Conservation (phyloP, 2,797 vertebrate species). For the Champsocephalus gunnari region DNA sequence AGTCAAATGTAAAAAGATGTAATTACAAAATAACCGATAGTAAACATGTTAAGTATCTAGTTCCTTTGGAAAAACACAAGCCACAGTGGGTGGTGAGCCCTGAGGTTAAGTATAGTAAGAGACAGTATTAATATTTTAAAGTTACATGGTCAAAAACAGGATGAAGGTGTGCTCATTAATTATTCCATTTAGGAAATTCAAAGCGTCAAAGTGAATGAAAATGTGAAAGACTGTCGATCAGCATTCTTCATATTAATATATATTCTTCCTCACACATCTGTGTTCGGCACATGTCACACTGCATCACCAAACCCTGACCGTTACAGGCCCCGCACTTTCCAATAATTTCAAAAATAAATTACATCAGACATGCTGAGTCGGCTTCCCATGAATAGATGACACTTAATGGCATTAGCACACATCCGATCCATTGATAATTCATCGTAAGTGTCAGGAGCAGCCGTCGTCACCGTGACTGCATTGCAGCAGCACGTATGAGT, state of each 20-base stretch:
- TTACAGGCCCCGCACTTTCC: neutral
- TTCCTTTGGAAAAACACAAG: too few species aligned
- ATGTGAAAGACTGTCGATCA: too few species aligned
- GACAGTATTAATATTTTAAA: neutral
- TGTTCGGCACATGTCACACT: neutral
- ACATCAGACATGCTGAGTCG: conserved; percentile 7
- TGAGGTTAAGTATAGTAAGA: neutral
- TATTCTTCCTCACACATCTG: conserved; percentile 7
- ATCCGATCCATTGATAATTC: conserved; percentile 47
- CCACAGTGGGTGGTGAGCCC: too few species aligned
- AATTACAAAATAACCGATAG: too few species aligned
- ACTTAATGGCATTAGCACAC: conserved; percentile 30
- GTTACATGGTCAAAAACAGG: neutral
- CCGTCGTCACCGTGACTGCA: conserved; percentile 12
- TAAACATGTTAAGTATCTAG: too few species aligned
- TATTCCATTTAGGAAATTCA: neutral
- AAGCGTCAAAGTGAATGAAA: neutral
- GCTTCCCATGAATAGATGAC: conserved; percentile 2
- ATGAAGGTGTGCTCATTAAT: neutral
- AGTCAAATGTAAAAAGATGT: too few species aligned
- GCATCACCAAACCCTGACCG: conserved; percentile 7
- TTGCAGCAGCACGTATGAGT: conserved; percentile 6
- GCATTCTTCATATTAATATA: neutral
- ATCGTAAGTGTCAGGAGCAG: conserved; percentile 26
- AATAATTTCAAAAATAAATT: conserved; percentile 10